Evolutionary conservation across 35 echinoderm and acorn worm species (phyloP), one percentile per base, ranked within the genome.

Genomic region (Apostichopus californicus): DNA sequence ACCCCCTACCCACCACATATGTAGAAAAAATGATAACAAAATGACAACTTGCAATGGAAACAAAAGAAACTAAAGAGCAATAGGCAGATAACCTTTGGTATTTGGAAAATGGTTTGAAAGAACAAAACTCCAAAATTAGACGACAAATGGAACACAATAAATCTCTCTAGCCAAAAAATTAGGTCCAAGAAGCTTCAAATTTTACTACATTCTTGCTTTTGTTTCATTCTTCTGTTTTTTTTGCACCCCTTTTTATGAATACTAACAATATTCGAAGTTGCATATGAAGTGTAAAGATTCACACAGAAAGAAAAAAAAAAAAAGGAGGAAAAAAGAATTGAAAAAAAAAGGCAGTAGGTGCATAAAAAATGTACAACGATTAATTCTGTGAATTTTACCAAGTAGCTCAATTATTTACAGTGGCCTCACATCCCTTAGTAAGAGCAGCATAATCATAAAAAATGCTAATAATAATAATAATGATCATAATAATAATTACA

Each of bases 281-380:
- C 81, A 84, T 84, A 84, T n/a, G 15, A 58, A 17, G 81, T 84
- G 81, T 58, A 57, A 84, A 84, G 57, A 14, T 57, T 84, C 57
- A 22, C 53, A 84, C 53, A 84, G 15, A 57, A n/a, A 18, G 24
- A 84, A 55, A 84, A 84, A 57, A 84, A 56, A 14, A 73, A 15
- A 15, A 73, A 73, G 17, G 18, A 73, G 15, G 15, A 73, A 73
- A 73, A 73, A 73, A 73, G 18, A 73, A 17, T 18, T 18, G 70
- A 21, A 73, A 73, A 58, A 84, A 84, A 84, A 84, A 84, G 81
- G 81, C 81, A 84, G 81, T 84, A 84, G 57, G 81, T 84, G 81
- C 81, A 75, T 68, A 85, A 60, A 85, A 58, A 59, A 85, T 85
- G 81, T 85, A 85, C 81, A 85, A 59, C 58, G 71, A 75, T 46